A percentile compares a stretch with the other conserved stretches of the same genome.
phyloP scores from a whole-genome alignment of 2,113 vertebrate genomes.

The Chloroceryle aenea region DNA sequence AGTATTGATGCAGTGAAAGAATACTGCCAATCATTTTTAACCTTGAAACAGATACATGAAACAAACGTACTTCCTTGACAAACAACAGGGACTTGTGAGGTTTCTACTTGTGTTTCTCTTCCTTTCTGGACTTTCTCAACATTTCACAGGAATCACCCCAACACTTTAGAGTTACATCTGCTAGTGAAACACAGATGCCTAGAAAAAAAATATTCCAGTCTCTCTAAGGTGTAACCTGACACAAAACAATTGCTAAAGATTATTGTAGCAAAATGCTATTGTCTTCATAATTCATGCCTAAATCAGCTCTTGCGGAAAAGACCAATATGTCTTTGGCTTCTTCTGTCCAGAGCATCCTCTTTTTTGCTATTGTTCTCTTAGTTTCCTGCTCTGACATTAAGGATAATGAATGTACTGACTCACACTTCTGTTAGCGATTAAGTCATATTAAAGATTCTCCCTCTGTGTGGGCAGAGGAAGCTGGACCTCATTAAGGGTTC shows the following conservation, averaged over 20 bases:
- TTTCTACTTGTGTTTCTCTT: neutral
- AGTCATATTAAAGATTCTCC: slow-evolving; percentile 7
- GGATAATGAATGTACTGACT: slow-evolving; percentile 15
- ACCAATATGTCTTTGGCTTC: neutral
- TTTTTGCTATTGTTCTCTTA: neutral
- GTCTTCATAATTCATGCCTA: neutral
- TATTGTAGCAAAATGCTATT: neutral
- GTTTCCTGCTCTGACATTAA: slow-evolving; percentile 9
- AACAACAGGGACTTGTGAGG: neutral
- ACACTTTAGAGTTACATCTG: neutral
- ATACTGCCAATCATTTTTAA: neutral
- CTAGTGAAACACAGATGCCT: neutral
- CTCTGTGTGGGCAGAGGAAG: neutral
- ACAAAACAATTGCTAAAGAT: neutral
- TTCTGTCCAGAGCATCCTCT: neutral
- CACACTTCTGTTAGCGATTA: neutral
- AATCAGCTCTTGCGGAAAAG: neutral
- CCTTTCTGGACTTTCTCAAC: neutral
- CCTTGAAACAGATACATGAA: neutral
- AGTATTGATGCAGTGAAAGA: neutral
- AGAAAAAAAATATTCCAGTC: neutral
- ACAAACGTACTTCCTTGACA: neutral
- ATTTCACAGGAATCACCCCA: neutral
- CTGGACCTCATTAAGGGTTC: slow-evolving; percentile 13
- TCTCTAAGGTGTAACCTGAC: neutral